Percentiles rank a stretch among this genome's conserved stretches.
phyloP scores from a whole-genome alignment of 2,113 vertebrate genomes.

The Hymenochirus boettgeri region DNA sequence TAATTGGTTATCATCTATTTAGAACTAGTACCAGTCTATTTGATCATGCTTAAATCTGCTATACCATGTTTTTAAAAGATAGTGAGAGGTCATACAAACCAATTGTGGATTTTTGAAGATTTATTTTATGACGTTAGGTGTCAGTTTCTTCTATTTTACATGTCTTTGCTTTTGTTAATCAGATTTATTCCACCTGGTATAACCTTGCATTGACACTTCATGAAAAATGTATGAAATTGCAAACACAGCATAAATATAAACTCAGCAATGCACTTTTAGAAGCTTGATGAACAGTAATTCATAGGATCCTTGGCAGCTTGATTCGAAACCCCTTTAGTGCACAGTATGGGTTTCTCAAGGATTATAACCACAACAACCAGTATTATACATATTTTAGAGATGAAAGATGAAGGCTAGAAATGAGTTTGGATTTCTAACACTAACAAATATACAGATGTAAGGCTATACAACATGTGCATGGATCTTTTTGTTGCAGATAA shows the following conservation, averaged over 20 bases:
- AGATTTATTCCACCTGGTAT: conserved; percentile 27
- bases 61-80: no score
- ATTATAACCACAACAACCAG: neutral
- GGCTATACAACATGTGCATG: no score
- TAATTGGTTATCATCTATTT: no score
- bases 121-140: conserved; percentile 23
- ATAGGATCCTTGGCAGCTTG: conserved; percentile 19
- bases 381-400: no score
- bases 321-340: conserved; percentile 7
- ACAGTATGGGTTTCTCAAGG: conserved; percentile 13
- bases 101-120: neutral
- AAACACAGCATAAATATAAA: conserved; percentile 27
- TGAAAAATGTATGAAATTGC: conserved; percentile 29
- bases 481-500: no score
- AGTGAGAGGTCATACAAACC: neutral
- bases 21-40: no score
- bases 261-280: conserved; percentile 21
- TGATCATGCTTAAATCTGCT: no score
- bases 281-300: conserved; percentile 31
- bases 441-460: no score
- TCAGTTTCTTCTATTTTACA: conserved; percentile 16
- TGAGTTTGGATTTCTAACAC: no score
- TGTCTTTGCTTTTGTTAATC: conserved; percentile 25
- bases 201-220: conserved; percentile 25
- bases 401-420: no score